phyloP scores from a whole-genome alignment of 2,113 vertebrate species.

The Thalassoma bifasciatum region DNA sequence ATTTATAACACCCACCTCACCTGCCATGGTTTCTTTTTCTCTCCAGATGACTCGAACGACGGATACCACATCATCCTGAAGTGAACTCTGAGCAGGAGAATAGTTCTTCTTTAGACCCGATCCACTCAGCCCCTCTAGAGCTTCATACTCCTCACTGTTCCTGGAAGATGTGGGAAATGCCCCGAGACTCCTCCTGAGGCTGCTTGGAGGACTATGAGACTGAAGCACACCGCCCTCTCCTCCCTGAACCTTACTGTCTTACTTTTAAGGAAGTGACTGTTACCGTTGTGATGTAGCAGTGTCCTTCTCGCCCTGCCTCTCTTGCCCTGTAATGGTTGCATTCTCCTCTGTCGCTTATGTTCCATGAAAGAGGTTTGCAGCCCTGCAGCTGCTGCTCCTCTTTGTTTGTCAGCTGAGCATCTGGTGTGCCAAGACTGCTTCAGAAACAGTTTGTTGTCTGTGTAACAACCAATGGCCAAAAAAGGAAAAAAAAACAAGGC shows the following conservation, averaged over 20 bases:
- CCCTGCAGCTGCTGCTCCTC: conserved; percentile 18
- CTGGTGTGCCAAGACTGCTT: conserved; percentile 64
- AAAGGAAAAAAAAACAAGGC: background rate
- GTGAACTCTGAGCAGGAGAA: conserved; percentile 73
- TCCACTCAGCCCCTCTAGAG: conserved; percentile 40
- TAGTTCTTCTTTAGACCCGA: conserved; percentile 26
- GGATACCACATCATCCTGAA: conserved; percentile 96
- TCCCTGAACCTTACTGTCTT: conserved; percentile 60
- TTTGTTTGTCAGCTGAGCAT: conserved; percentile 44
- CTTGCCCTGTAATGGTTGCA: conserved; percentile 11
- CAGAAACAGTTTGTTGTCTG: conserved; percentile 26
- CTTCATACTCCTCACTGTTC: conserved; percentile 39
- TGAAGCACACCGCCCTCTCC: conserved; percentile 44
- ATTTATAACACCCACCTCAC: background rate
- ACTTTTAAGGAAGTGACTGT: conserved; percentile 61
- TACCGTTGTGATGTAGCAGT: conserved; percentile 44
- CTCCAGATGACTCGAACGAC: conserved; percentile 91
- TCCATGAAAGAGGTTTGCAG: conserved; percentile 40
- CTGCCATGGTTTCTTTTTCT: conserved; percentile 41
- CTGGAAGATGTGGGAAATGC: conserved; percentile 39
- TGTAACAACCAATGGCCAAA: conserved; percentile 22
- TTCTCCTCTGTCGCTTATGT: conserved; percentile 33
- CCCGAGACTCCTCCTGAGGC: conserved; percentile 35
- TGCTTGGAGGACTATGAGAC: conserved; percentile 43
- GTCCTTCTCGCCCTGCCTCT: conserved; percentile 19